Percentiles rank a stretch among this genome's conserved stretches.
Conservation (phyloP, 2,797 vertebrate species). For the Mastacembelus armatus region DNA sequence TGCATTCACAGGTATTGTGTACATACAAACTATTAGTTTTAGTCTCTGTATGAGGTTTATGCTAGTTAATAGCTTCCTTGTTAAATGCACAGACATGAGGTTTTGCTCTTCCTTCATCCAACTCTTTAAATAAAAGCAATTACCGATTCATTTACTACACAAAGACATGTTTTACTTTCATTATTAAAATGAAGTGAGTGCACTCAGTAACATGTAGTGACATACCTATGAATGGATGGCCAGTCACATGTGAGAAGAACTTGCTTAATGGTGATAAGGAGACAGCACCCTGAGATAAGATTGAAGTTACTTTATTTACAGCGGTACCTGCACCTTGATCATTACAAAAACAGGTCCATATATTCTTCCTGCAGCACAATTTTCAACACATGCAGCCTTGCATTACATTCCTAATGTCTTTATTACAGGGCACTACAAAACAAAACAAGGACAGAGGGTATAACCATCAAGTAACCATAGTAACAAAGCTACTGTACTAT, state of each 20-base stretch:
- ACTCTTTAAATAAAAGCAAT: too few relatives aligned
- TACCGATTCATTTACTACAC: too few relatives aligned
- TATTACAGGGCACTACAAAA: background rate
- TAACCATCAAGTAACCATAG: conserved; percentile 55
- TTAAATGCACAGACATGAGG: too few relatives aligned
- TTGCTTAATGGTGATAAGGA: background rate
- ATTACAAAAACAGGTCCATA: conserved; percentile 15
- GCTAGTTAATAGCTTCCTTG: background rate
- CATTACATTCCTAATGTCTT: conserved; percentile 2
- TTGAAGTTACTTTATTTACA: conserved; percentile 32
- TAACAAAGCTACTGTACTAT: conserved; percentile 38
- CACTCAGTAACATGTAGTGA: background rate
- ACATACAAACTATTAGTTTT: too few relatives aligned
- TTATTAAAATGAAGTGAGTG: too few relatives aligned
- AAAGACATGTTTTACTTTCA: too few relatives aligned
- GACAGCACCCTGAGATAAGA: conserved; percentile 7
- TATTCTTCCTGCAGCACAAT: background rate
- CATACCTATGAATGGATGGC: background rate
- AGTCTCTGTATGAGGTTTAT: too few relatives aligned
- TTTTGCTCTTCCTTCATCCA: too few relatives aligned
- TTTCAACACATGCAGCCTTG: conserved; percentile 31
- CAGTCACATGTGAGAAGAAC: background rate
- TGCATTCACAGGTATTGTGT: too few relatives aligned
- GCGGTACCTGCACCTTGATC: conserved; percentile 17
- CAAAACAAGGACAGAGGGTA: conserved; percentile 25